Conservation (phyloP, 2,888 invertebrate species). For the Morinoia aosen region DNA sequence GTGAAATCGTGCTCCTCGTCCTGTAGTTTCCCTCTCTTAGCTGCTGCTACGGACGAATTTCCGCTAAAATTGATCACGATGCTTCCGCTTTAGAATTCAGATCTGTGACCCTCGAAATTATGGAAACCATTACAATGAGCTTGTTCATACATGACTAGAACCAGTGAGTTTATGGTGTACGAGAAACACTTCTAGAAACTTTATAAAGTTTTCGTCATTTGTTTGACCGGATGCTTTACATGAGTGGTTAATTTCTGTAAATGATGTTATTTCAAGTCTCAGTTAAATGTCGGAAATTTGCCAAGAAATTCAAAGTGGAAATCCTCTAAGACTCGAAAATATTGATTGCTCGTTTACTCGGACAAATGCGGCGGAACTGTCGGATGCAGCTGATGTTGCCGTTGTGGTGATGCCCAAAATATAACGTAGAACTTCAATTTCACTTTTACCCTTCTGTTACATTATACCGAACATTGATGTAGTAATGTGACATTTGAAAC, state of each 20-base stretch:
- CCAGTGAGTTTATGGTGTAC: not conserved
- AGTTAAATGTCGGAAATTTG: not conserved
- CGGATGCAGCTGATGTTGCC: not conserved
- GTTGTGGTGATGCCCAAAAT: not conserved
- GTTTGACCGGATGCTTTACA: not conserved
- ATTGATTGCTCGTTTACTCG: not conserved
- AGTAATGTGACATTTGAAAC: not conserved
- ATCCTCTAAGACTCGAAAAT: not conserved
- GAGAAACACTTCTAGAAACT: not conserved
- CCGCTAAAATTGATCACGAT: slow-evolving; percentile 43
- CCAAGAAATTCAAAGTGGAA: not conserved
- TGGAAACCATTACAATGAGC: not conserved
- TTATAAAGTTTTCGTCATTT: not conserved
- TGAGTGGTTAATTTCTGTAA: not conserved
- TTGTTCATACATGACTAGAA: not conserved
- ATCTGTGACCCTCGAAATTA: slow-evolving; percentile 6
- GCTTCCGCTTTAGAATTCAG: slow-evolving; percentile 20
- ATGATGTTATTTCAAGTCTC: not conserved
- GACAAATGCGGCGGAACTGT: not conserved
- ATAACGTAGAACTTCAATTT: not conserved
- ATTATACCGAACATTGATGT: too few relatives aligned
- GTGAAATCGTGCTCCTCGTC: slow-evolving; percentile 35
- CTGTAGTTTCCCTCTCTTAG: slow-evolving; percentile 38
- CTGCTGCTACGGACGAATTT: not conserved
- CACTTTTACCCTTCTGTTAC: not conserved